Base-by-base conservation (phyloP, 2,888 invertebrate species). In the Coenonympha glycerion region DNA sequence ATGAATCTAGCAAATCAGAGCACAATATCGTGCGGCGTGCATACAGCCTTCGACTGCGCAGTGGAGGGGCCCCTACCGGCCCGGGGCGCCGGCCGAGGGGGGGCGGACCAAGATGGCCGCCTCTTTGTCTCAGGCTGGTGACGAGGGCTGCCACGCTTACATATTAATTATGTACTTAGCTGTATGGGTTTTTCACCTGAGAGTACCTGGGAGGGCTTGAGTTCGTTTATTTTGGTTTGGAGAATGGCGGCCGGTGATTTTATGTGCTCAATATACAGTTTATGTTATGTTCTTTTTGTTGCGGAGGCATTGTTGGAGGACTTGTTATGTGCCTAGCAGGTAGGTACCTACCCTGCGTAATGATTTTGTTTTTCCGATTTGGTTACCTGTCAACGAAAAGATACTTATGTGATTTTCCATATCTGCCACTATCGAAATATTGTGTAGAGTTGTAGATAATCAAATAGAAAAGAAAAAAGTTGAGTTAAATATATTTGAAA, bases 91-190 rank as follows among this genome's bases (percentile, higher is more conserved):
- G 56, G 56, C 55, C 51, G 52, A 61, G 59, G 60, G 41, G 55
- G 59, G 63, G 65, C 62, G 61, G 60, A 56, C 54, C 83, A 84
- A 81, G 72, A 84, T 84, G 84, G 84, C 84, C 71, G 77, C 73
- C 75, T 74, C 71, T 79, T 83, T 84, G 85, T 83, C 84, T 85
- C 76, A 80, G 72, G 72, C 77, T 83, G 84, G 83, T 85, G 83
- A 84, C 75, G 73, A 80, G 79, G 78, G 77, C 72, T 69, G 73
- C 65, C 71, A 58, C 65, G 76, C 73, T 76, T 78, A 83, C 81
- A 82, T 84, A 81, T 83, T 86, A 85, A 86, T 85, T 85, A 86
- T 85, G 75, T 85, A 78, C 79, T 80, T 73, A 77, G 60, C 62
- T 61, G 65, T 60, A 63, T 57, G 65, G 69, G 60, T 69, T 70